Percentiles rank a stretch among this genome's conserved stretches.
Evolutionary conservation across 2,888 invertebrate genomes (phyloP).

Genomic region (Ferrisia virgata): DNA sequence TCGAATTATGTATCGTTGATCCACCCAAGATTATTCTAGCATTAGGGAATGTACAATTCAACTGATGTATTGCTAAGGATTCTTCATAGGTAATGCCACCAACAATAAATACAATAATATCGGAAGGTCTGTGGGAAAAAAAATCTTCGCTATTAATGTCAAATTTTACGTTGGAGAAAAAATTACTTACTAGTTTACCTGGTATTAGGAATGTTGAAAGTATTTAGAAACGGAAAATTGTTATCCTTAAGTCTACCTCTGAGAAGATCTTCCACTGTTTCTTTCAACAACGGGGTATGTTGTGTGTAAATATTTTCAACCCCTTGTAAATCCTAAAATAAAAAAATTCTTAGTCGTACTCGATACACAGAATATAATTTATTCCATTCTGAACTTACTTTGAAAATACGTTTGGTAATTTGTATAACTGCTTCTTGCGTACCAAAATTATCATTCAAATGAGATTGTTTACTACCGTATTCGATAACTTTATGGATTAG

Average conservation of each 20-base stretch:
- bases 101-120: conserved; percentile 93
- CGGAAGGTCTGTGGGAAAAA: conserved; percentile 66
- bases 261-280: conserved; percentile 83
- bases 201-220: conserved; percentile 50
- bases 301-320: conserved; percentile 99
- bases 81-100: conserved; percentile 98
- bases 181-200: not conserved
- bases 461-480: conserved; percentile 78
- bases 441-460: conserved; percentile 81
- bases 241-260: conserved; percentile 86
- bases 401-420: conserved; percentile 85
- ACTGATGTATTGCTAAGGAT: conserved; percentile 74
- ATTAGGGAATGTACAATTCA: conserved; percentile 72
- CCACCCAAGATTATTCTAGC: conserved; percentile 82
- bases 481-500: conserved; percentile 69
- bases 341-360: not conserved
- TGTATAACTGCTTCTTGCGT: conserved; percentile 77
- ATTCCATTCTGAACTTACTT: conserved; percentile 56
- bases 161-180: not conserved
- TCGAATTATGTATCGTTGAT: conserved; percentile 86
- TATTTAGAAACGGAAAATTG: conserved; percentile 77
- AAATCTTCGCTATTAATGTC: not conserved
- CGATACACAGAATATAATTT: not conserved
- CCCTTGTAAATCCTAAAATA: conserved; percentile 72
- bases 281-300: conserved; percentile 87